Base-by-base conservation (phyloP, 2,797 vertebrate genomes). In the Sebastiscus albofasciatus region DNA sequence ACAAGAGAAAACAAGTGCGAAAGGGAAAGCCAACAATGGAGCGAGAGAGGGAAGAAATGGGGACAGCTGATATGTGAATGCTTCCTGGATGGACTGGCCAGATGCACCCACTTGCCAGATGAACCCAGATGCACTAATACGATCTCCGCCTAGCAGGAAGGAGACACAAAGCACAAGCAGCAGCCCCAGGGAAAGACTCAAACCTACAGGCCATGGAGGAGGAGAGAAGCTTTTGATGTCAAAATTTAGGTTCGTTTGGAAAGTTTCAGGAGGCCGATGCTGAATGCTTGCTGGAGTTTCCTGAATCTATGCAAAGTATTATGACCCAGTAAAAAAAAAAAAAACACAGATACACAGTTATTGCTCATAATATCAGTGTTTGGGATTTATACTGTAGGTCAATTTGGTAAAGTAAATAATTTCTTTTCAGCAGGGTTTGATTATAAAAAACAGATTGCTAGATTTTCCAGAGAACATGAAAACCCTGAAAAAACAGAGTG, bases 381-480 rank as follows among this genome's bases (percentile, higher is more conserved):
- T 31, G 8, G 11, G 29, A 67, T 78, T 36, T 70, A 49, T 33
- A 20, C 5, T 20, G 1, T 58, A 18, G 10, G 29, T 67, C 34
- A 39, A 2, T 66, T 69, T 46, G 13, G 24, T 72, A 20, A 79
- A 66, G 56, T 70, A 42, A 42, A 42, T 42, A 0, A 39, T 39
- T 39, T 76, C 34, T 11, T 0, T 29, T 72, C 42, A 42, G 29
- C 22, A 10, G n/a, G 11, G 18, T 72, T 72, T 26, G 18, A 22
- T 72, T 56, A 20, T 5, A 16, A 67, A 67, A 65, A 34, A 8
- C 13, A 29, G n/a, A 39, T 39, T 39, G 26, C 3, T 27, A 27
- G 26, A 67, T 79, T 78, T 81, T 73, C 66, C 64, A 71, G 8
- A 67, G 75, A 60, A 58, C 52, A 14, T 33, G 39, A 56, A 68